Evolutionary conservation across 2,797 vertebrate species (phyloP), one percentile per base, ranked within the genome.

Genomic region (Neoniphon sammara): DNA sequence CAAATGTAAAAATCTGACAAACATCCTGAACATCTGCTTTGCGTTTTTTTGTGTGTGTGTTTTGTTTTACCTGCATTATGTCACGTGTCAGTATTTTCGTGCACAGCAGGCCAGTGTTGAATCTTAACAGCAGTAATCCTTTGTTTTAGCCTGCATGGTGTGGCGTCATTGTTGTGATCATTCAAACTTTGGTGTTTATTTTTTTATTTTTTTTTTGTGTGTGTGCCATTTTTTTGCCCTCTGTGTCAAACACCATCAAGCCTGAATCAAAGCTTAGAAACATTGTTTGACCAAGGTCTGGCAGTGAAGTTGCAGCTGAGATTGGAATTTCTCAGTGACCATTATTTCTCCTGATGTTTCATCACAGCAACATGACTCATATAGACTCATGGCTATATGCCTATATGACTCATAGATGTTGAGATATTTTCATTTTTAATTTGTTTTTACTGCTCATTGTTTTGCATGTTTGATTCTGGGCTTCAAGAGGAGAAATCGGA

Each of bases 401-500:
- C n/a, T n/a, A n/a, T n/a, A n/a, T n/a, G n/a, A n/a, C n/a, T 58
- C 4, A 10, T 42, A 57, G 12, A 23, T 66, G 73, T 54, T 59
- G 15, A 66, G n/a, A 6, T 59, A 55, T 18, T 18, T n/a, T n/a
- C n/a, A n/a, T n/a, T n/a, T n/a, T n/a, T n/a, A n/a, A n/a, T n/a
- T n/a, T n/a, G n/a, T 20, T 77, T n/a, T 21, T 44, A 0, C 69
- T 66, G 31, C 53, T 54, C 57, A 39, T 66, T 74, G 56, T 59
- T 67, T 15, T 54, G 0, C 11, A 60, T 75, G 65, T 83, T 78
- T 75, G 25, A 58, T 64, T 71, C 56, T 12, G 36, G 36, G 4
- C 65, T 84, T 79, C 54, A 85, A 82, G 80, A n/a, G 63, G 15
- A 67, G 39, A 56, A n/a, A 70, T 58, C 4, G 34, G 52, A 64